These are phyloP conservation scores for Pristionchus maxplancki DNA, from an alignment of 2,888 invertebrate genomes.

Conservation along the genomic window DNA sequence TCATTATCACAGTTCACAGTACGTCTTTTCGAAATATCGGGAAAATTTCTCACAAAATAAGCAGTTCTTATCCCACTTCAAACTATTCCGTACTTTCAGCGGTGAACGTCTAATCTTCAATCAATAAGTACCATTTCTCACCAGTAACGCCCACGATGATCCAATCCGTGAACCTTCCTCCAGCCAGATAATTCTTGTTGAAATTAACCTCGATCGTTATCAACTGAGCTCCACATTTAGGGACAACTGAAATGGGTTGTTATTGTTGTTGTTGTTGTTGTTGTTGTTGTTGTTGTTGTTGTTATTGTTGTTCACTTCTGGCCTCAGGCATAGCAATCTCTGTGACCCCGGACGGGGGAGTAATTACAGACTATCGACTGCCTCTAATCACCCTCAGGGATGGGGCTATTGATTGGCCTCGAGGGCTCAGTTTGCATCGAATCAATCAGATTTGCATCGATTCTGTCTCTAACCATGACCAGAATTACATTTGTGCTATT, in stretches of 20 bases:
- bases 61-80: too few relatives aligned
- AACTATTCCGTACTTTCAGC: too few relatives aligned
- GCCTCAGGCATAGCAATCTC: neutral
- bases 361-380: neutral
- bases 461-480: too few relatives aligned
- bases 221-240: slow-evolving; percentile 69
- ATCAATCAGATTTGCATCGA: too few relatives aligned
- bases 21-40: too few relatives aligned
- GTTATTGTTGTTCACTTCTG: neutral
- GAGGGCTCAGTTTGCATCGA: too few relatives aligned
- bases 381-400: neutral
- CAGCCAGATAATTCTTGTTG: slow-evolving; percentile 64
- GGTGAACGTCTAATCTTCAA: too few relatives aligned
- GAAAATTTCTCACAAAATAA: too few relatives aligned
- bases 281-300: neutral
- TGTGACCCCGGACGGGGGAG: neutral
- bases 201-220: slow-evolving; percentile 74
- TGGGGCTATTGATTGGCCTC: too few relatives aligned
- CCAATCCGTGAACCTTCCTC: slow-evolving; percentile 73
- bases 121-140: too few relatives aligned
- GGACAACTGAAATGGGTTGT: slow-evolving; percentile 66
- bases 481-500: too few relatives aligned
- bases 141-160: slow-evolving; percentile 74
- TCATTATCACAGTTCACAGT: too few relatives aligned
- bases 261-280: neutral